Base-by-base conservation (phyloP, 2,113 vertebrate species). In the Hippocampus barbouri region DNA sequence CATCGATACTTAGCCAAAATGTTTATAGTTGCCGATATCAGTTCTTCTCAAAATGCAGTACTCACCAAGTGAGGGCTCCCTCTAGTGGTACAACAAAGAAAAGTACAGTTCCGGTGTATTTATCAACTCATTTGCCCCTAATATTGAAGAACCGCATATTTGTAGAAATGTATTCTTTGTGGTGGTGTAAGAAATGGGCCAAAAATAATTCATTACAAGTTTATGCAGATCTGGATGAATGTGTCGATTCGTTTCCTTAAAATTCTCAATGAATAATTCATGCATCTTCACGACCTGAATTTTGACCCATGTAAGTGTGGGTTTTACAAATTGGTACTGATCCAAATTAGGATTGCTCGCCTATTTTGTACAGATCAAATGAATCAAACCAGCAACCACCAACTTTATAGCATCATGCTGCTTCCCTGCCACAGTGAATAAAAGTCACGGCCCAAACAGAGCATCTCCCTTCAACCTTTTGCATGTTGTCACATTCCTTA, bases 401-500 rank as follows among this genome's bases (percentile, higher is more conserved):
- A 79, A 85, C 85, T 86, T 87, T 73, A 57, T 27, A 47, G 71
- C 85, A 72, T 79, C 83, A 73, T 83, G 70, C 79, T 77, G 82
- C 79, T 84, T 86, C 85, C 85, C 83, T 89, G 88, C 88, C 86
- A 90, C 74, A 77, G 79, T 89, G 88, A 90, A 92, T 91, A 91
- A 90, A 85, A 90, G 86, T 90, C 89, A 86, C 72, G 79, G 88
- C 86, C 86, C 83, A 89, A 56, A 87, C 83, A 86, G 89, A 88
- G 86, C 78, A 68, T 77, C 69, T 67, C 77, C 86, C 84, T 81
- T 83, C 75, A 85, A 89, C 84, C 89, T 91, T 91, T 92, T 90
- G 88, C 90, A 91, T 92, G 89, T 90, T 86, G 86, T 84, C 86
- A 89, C 85, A 87, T 87, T 89, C 89, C 85, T 87, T 65, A 79